Base-by-base conservation (phyloP, 2,888 invertebrate genomes). In the Macropis europaea region DNA sequence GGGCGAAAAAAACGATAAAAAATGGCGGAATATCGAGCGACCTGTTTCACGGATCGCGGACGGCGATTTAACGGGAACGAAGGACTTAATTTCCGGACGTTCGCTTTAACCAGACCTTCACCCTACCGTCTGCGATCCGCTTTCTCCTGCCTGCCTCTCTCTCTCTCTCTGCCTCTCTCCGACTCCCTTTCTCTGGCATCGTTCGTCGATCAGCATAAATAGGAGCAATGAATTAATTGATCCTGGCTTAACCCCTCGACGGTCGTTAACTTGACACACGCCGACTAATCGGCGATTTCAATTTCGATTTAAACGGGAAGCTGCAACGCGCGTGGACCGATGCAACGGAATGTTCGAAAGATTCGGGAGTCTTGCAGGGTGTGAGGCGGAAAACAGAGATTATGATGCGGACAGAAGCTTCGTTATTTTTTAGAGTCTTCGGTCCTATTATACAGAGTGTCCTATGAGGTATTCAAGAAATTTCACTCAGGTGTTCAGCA, bases 1-100 rank as follows among this genome's bases (percentile, higher is more conserved):
- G n/a, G n/a, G n/a, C 17, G 6, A 11, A 17, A 17, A 45, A 48
- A 48, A 59, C 36, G 47, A 34, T 9, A 15, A 24, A 5, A 26
- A 1, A 15, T 45, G 17, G 11, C n/a, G 24, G 28, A 34, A 70
- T 67, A 50, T 56, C 56, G 60, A 47, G 38, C 54, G 60, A 47
- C 50, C 53, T 53, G 45, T 57, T 68, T 72, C 62, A 24, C 57
- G 48, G 45, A 40, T 63, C 38, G 32, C 34, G 26, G 63, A 47
- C 34, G 71, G 43, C 28, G 63, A 74, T n/a, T n/a, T n/a, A n/a
- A n/a, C n/a, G n/a, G n/a, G 56, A 63, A 50, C 50, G 50, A 67
- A 52, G 56, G 62, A 74, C 67, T 72, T 72, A 67, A 74, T 72
- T 72, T 74, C 72, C 72, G 71, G 72, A 47, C 40, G 54, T n/a